Evolutionary conservation across 2,888 invertebrate genomes (phyloP).

Genomic region (Polyploca ridens): DNA sequence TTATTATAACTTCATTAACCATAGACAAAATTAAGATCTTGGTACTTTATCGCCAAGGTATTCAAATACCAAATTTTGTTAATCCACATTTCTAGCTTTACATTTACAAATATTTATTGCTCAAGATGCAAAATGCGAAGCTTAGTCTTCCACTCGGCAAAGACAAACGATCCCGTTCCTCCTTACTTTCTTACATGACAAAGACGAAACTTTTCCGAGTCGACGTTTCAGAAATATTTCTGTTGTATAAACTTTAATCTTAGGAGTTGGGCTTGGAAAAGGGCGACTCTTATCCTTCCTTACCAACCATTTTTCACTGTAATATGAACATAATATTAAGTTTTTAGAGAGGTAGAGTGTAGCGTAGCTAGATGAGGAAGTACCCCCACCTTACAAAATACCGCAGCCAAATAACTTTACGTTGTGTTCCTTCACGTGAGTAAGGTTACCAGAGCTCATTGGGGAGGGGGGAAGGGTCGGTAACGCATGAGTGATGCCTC

Average conservation of each 20-base stretch:
- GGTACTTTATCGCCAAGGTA: not conserved
- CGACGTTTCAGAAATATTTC: slow-evolving; percentile 72
- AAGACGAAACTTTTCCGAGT: slow-evolving; percentile 71
- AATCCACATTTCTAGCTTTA: slow-evolving; percentile 29
- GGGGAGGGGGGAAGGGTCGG: too few species aligned
- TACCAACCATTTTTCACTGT: not conserved
- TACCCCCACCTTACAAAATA: too few species aligned
- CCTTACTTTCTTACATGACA: slow-evolving; percentile 75
- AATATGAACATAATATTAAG: too few species aligned
- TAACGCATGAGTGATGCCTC: too few species aligned
- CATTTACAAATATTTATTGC: slow-evolving; percentile 66
- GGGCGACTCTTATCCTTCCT: slow-evolving; percentile 19
- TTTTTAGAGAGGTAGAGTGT: too few species aligned
- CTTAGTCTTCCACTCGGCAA: slow-evolving; percentile 50
- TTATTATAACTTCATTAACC: too few species aligned
- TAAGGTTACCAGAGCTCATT: too few species aligned
- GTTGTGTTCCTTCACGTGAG: too few species aligned
- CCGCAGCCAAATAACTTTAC: too few species aligned
- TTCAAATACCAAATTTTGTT: slow-evolving; percentile 17
- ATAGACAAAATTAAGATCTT: too few species aligned
- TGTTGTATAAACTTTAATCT: slow-evolving; percentile 61
- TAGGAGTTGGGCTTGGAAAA: slow-evolving; percentile 35
- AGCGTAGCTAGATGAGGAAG: too few species aligned
- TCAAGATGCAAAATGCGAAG: slow-evolving; percentile 61
- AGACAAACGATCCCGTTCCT: slow-evolving; percentile 71